Percentiles rank a stretch among this genome's conserved stretches.
Evolutionary conservation across 2,888 invertebrate species (phyloP).

Genomic region (Bugula neritina): DNA sequence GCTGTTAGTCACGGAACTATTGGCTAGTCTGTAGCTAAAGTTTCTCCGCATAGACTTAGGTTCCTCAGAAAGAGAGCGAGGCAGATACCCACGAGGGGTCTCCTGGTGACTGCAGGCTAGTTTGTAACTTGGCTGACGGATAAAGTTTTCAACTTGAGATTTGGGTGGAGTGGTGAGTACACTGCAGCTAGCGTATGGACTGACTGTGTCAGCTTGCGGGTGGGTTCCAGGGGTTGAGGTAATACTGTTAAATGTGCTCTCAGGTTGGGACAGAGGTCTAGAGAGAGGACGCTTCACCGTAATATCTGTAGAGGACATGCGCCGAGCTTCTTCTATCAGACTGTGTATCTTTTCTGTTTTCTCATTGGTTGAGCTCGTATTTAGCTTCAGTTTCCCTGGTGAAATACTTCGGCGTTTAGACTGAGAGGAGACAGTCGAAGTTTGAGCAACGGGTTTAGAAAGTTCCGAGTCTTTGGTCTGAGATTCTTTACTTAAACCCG

Average conservation of each 20-base stretch:
- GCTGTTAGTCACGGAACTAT: neutral
- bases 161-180: neutral
- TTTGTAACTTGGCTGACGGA: slow-evolving; percentile 6
- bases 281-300: neutral
- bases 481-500: neutral
- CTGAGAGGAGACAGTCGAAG: neutral
- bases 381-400: slow-evolving; percentile 3
- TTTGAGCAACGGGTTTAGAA: neutral
- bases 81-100: neutral
- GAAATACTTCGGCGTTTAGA: slow-evolving; percentile 6
- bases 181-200: slow-evolving; percentile 10
- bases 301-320: slow-evolving; percentile 18
- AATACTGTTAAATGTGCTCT: neutral
- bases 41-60: neutral
- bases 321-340: slow-evolving; percentile 24
- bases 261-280: neutral
- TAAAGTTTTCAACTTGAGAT: neutral
- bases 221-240: neutral
- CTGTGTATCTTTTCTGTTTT: slow-evolving; percentile 21
- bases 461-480: neutral
- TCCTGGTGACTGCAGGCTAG: slow-evolving; percentile 19
- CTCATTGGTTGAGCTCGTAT: neutral
- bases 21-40: slow-evolving; percentile 12
- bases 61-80: neutral
- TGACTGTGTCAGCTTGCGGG: neutral